Evolutionary conservation across 2,888 invertebrate species (phyloP), one percentile per base, ranked within the genome.

Genomic region (Zeuzera pyrina): DNA sequence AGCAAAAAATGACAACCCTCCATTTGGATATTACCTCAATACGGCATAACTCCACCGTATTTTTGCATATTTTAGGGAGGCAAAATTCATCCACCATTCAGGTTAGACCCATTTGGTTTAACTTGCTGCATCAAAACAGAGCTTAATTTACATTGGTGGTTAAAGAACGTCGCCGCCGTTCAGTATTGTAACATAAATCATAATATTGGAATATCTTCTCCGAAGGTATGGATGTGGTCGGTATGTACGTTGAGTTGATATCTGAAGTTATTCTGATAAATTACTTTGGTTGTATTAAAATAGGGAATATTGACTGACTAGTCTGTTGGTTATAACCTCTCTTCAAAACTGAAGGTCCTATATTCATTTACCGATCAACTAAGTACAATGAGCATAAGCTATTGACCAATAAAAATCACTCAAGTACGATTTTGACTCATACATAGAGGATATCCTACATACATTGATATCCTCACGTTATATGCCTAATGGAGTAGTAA

Each of bases 201-300:
- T 69, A 69, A 73, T 74, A 81, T 78, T 76, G 78, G 60, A 71
- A 76, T 78, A 73, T 76, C 69, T 68, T 53, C 51, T 41, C 47
- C 40, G n/a, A n/a, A 42, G n/a, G n/a, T n/a, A n/a, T n/a, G n/a
- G n/a, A n/a, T n/a, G n/a, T n/a, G 6, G 11, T 25, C 43, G 47
- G 38, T 52, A 54, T 58, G 57, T 55, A 56, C 47, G 45, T 50
- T 39, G 37, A 43, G 44, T 45, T 41, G 48, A 53, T 76, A 79
- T 79, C 77, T 77, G 72, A 77, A 65, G 52, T 62, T 57, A 57
- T 61, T 56, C 55, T 76, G 74, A 79, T 76, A 76, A 78, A 79
- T 76, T 77, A 76, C n/a, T n/a, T n/a, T n/a, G n/a, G n/a, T n/a
- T 65, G 62, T 52, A 56, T 58, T 40, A 38, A 33, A 34, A 33